Conservation (phyloP, 2,797 vertebrate genomes). For the Danio aesculapii region DNA sequence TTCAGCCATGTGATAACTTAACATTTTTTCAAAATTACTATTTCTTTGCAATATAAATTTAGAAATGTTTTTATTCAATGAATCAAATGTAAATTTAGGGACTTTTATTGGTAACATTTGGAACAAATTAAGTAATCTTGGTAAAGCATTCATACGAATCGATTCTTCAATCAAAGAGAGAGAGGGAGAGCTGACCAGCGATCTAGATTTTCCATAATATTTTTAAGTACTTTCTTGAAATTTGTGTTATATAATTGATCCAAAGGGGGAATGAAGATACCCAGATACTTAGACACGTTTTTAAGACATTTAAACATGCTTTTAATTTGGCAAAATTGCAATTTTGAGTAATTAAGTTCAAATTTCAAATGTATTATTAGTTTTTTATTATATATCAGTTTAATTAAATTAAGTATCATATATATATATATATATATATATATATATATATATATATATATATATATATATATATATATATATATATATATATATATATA, state of each 20-base stretch:
- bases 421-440: too few relatives aligned
- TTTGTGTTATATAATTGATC: background rate
- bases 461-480: too few relatives aligned
- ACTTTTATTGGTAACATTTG: conserved; percentile 25
- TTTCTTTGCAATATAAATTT: too few relatives aligned
- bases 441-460: too few relatives aligned
- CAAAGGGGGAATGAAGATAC: background rate
- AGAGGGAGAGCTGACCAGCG: background rate
- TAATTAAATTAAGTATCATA: background rate
- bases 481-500: too few relatives aligned
- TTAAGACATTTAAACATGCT: too few relatives aligned
- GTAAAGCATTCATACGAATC: conserved; percentile 37
- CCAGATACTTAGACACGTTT: too few relatives aligned
- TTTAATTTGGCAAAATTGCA: too few relatives aligned
- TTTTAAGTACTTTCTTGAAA: background rate
- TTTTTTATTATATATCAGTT: background rate
- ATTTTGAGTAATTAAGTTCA: too few relatives aligned
- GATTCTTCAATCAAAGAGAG: conserved; percentile 18
- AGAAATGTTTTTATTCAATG: background rate
- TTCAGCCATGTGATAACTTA: too few relatives aligned
- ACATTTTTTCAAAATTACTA: too few relatives aligned
- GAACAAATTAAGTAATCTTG: conserved; percentile 10
- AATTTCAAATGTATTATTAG: too few relatives aligned
- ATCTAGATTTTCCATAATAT: background rate
- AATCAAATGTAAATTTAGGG: conserved; percentile 17